A percentile compares a stretch with the other conserved stretches of the same genome.
These are phyloP conservation scores for Drosophila algonquin DNA, from an alignment of 2,888 invertebrate species.

Conservation along the genomic window DNA sequence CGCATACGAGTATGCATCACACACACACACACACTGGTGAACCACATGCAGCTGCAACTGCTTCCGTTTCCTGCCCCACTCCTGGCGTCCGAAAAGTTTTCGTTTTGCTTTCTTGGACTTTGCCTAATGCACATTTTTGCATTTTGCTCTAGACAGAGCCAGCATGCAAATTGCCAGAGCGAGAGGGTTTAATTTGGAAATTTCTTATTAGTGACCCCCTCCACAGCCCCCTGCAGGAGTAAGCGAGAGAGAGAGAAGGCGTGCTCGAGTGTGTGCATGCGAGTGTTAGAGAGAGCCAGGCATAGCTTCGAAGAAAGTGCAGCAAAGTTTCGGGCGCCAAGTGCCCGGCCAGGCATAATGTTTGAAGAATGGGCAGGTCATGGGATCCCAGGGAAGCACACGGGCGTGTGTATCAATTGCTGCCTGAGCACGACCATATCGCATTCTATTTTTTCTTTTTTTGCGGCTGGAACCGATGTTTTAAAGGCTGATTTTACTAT, in stretches of 20 bases:
- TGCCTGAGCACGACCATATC: conserved; percentile 51
- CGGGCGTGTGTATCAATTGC: conserved; percentile 27
- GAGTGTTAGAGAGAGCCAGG: conserved; percentile 30
- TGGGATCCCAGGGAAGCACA: conserved; percentile 8
- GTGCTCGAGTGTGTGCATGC: conserved; percentile 6
- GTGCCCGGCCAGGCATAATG: conserved; percentile 53
- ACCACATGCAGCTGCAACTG: conserved; percentile 52
- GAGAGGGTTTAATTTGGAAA: conserved; percentile 65
- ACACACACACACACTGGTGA: conserved; percentile 14
- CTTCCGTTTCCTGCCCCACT: conserved; percentile 29
- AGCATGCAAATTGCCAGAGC: conserved; percentile 60
- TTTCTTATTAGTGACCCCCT: conserved; percentile 70
- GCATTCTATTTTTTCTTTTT: conserved; percentile 15
- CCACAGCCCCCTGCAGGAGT: conserved; percentile 1
- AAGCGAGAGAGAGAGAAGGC: conserved; percentile 48
- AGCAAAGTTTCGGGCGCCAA: conserved; percentile 60
- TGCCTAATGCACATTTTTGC: conserved; percentile 78
- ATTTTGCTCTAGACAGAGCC: conserved; percentile 72
- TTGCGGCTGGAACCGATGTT: not conserved
- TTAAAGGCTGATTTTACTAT: not conserved
- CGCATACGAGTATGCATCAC: conserved; percentile 31
- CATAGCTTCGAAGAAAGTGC: conserved; percentile 69
- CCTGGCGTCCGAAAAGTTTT: conserved; percentile 47
- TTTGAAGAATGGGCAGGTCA: conserved; percentile 20
- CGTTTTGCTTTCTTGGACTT: conserved; percentile 73